Evolutionary conservation across 2,888 invertebrate genomes (phyloP).

Genomic region (Autographa gamma): DNA sequence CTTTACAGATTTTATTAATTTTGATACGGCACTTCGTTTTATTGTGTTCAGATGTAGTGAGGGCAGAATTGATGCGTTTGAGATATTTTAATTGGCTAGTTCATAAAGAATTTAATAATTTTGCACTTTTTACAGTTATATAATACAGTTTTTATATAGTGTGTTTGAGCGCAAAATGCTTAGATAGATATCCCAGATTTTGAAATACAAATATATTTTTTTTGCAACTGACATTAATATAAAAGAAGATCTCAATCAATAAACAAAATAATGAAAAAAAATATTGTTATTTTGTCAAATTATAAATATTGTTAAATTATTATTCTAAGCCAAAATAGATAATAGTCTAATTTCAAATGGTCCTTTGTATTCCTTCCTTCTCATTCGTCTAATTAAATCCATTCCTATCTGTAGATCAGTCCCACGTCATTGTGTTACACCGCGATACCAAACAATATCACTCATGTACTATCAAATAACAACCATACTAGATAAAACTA

Average conservation of each 20-base stretch:
- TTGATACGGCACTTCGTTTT: constrained; percentile 36
- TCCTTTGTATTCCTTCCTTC: background rate
- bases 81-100: background rate
- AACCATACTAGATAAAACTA: constrained; percentile 48
- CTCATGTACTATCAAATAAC: constrained; percentile 49
- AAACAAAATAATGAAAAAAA: too few species aligned
- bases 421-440: constrained; percentile 41
- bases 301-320: too few species aligned
- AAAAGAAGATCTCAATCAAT: too few species aligned
- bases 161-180: too few species aligned
- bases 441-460: constrained; percentile 47
- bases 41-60: background rate
- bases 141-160: too few species aligned
- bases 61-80: background rate
- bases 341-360: background rate
- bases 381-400: constrained; percentile 35
- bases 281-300: too few species aligned
- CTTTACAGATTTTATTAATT: constrained; percentile 55
- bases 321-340: too few species aligned
- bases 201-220: too few species aligned
- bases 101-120: too few species aligned
- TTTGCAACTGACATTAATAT: too few species aligned
- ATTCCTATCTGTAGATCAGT: constrained; percentile 17
- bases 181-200: too few species aligned
- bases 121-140: too few species aligned